Conservation (phyloP, 1,140 invertebrate species). For the Rhizoglyphus robini region DNA sequence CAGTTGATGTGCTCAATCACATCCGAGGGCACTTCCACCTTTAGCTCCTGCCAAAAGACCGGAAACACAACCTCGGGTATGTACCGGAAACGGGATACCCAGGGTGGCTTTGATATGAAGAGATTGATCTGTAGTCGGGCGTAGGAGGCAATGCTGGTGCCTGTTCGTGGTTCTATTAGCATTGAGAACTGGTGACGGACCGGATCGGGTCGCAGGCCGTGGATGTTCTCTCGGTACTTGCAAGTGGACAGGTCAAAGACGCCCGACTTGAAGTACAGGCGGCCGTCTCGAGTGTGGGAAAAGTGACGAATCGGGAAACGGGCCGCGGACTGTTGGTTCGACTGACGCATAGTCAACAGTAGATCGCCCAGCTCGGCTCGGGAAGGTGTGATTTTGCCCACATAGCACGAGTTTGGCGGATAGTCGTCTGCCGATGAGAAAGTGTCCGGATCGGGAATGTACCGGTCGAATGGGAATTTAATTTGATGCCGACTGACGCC, state of each 20-base stretch:
- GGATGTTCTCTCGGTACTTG: conserved; percentile 47
- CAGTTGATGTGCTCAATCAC: conserved; percentile 16
- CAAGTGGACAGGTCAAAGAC: conserved; percentile 23
- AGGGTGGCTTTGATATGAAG: conserved; percentile 21
- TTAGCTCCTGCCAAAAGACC: conserved; percentile 26
- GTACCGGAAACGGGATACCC: conserved; percentile 23
- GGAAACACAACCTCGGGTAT: conserved; percentile 27
- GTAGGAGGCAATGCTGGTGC: conserved; percentile 22
- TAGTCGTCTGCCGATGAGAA: conserved; percentile 17
- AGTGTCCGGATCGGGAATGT: conserved; percentile 10
- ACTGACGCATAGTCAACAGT: not conserved
- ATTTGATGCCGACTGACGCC: too few relatives aligned
- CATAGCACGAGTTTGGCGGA: conserved; percentile 22
- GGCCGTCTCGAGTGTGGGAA: not conserved
- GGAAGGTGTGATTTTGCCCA: conserved; percentile 8
- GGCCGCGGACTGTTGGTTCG: not conserved
- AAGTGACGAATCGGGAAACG: not conserved
- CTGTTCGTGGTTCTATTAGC: conserved; percentile 61
- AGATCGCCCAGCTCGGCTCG: conserved; percentile 5
- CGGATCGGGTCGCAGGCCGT: conserved; percentile 54
- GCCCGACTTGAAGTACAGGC: conserved; percentile 17
- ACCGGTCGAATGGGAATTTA: conserved; percentile 17
- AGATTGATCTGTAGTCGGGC: conserved; percentile 27
- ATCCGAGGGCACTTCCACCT: conserved; percentile 17
- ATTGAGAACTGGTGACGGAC: conserved; percentile 65